Percentiles rank a stretch among this genome's conserved stretches.
Evolutionary conservation across 2,888 invertebrate species (phyloP).

Genomic region (Cryptocheilus praepositus): DNA sequence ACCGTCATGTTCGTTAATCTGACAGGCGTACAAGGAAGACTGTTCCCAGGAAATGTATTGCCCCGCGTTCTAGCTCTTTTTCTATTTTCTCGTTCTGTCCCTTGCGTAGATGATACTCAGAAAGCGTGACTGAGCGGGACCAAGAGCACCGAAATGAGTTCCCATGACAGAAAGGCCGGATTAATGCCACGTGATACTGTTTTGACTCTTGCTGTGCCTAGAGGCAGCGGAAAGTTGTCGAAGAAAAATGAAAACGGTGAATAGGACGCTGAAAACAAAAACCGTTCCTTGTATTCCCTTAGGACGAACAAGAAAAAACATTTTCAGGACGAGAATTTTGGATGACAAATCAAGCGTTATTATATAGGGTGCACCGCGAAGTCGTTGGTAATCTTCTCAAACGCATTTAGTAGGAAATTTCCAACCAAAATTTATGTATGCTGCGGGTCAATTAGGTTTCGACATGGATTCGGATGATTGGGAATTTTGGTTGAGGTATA

Average conservation of each 20-base stretch:
- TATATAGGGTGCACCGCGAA: slow-evolving; percentile 24
- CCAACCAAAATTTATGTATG: no score
- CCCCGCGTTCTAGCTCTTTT: not conserved
- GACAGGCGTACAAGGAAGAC: not conserved
- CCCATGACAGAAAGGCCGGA: slow-evolving; percentile 46
- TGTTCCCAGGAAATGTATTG: no score
- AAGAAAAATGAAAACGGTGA: slow-evolving; percentile 35
- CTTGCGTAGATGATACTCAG: not conserved
- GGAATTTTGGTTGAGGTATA: no score
- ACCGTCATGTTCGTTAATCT: not conserved
- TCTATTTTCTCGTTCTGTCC: not conserved
- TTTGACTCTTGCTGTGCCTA: slow-evolving; percentile 39
- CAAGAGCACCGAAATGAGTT: slow-evolving; percentile 26
- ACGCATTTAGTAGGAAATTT: no score
- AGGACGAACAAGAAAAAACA: slow-evolving; percentile 26
- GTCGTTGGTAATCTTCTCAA: no score
- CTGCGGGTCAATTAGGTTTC: no score
- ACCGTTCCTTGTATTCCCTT: slow-evolving; percentile 32
- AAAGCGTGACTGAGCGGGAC: not conserved
- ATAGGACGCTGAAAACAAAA: slow-evolving; percentile 1
- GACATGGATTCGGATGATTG: no score
- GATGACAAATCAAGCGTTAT: slow-evolving; percentile 37
- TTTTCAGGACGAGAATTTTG: slow-evolving; percentile 31
- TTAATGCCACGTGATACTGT: slow-evolving; percentile 47
- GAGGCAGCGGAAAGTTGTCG: slow-evolving; percentile 16